Evolutionary conservation across 2,113 vertebrate genomes (phyloP).

Genomic region (Meles meles): DNA sequence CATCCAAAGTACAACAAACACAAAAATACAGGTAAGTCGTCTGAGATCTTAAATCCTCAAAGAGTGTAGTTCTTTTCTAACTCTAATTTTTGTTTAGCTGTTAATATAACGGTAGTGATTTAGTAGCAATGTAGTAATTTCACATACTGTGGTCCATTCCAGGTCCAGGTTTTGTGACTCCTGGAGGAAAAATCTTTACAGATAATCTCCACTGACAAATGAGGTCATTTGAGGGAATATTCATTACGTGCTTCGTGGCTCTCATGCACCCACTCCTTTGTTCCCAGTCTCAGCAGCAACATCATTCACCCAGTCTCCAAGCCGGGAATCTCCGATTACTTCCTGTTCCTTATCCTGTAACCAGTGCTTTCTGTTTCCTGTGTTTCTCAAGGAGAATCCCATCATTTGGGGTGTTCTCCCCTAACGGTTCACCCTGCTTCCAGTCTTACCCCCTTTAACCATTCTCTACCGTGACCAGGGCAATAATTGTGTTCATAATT

Average conservation of each 20-base stretch:
- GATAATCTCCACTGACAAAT: neutral
- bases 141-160: neutral
- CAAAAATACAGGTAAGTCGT: constrained; percentile 89
- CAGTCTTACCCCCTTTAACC: neutral
- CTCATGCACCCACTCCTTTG: neutral
- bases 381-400: neutral
- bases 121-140: neutral
- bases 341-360: neutral
- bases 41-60: neutral
- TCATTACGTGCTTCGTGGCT: neutral
- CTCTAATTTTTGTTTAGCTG: neutral
- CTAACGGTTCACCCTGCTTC: neutral
- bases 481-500: neutral
- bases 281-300: neutral
- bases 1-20: constrained; percentile 87
- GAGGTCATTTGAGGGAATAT: neutral
- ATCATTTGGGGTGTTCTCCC: neutral
- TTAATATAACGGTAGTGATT: neutral
- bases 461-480: neutral
- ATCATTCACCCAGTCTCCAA: neutral
- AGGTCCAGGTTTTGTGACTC: neutral
- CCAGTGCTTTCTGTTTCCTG: neutral
- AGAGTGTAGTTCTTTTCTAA: neutral
- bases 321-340: neutral
- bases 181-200: neutral